phyloP scores from a whole-genome alignment of 2,797 vertebrate species.

The Silurus lanzhouensis region DNA sequence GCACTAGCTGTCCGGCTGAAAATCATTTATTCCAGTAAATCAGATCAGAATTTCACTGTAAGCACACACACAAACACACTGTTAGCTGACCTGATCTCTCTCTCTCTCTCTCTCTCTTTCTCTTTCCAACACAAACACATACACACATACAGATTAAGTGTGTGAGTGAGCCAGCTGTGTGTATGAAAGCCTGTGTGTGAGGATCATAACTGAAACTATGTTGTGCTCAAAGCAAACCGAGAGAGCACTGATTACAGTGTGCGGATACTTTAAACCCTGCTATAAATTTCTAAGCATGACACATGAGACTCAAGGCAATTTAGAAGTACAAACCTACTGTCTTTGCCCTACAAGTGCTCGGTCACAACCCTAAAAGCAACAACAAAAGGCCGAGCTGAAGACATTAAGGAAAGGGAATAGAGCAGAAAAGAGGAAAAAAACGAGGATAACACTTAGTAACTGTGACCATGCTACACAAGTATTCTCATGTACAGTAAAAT shows the following conservation, averaged over 20 bases:
- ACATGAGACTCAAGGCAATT: conserved; percentile 15
- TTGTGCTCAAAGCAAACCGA: conserved; percentile 69
- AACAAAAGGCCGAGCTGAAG: conserved; percentile 10
- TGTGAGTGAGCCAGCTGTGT: conserved; percentile 16
- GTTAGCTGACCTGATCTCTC: neutral
- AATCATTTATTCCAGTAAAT: neutral
- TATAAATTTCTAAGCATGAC: conserved; percentile 63
- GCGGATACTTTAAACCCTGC: conserved; percentile 61
- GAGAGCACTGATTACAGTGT: conserved; percentile 70
- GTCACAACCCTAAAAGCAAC: conserved; percentile 8
- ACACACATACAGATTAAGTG: neutral
- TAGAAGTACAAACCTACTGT: neutral
- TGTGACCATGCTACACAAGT: conserved; percentile 35
- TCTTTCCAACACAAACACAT: neutral
- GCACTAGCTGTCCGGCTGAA: neutral
- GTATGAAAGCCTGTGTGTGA: conserved; percentile 58
- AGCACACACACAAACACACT: neutral
- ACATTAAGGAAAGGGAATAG: neutral
- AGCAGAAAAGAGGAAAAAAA: neutral
- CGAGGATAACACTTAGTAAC: neutral
- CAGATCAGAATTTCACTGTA: neutral
- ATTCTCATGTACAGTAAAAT: conserved; percentile 7
- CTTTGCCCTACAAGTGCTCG: neutral
- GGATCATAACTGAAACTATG: conserved; percentile 64
- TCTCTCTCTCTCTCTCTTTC: neutral